Evolutionary conservation across 1,140 invertebrate species (phyloP).

Genomic region (Musca domestica): DNA sequence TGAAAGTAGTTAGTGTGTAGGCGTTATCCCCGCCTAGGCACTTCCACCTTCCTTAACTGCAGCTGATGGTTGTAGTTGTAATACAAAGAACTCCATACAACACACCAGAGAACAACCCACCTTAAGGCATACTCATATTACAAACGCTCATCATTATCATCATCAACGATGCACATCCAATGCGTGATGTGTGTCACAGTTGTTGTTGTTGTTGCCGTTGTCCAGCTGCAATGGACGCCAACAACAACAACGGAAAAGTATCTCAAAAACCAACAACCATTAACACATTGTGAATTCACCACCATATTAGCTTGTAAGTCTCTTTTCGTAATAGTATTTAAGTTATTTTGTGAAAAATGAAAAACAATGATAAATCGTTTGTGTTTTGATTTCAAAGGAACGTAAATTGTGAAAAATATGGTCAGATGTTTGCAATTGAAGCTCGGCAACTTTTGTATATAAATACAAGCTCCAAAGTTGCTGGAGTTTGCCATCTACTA

Average conservation of each 20-base stretch:
- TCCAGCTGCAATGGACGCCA: too few species aligned
- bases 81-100: too few species aligned
- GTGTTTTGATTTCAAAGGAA: slow-evolving; percentile 22
- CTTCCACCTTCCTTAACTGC: too few species aligned
- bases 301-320: slow-evolving; percentile 15
- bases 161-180: neutral
- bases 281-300: slow-evolving; percentile 18
- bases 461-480: neutral
- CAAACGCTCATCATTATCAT: slow-evolving; percentile 5
- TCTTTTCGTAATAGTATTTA: slow-evolving; percentile 3
- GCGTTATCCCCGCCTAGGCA: too few species aligned
- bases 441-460: slow-evolving; percentile 9
- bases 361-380: slow-evolving; percentile 6
- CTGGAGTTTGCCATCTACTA: slow-evolving; percentile 20
- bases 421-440: slow-evolving; percentile 21
- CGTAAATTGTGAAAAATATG: slow-evolving; percentile 22
- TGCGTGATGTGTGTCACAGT: too few species aligned
- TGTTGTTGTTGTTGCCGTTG: too few species aligned
- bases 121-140: slow-evolving; percentile 1
- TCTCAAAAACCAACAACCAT: slow-evolving; percentile 8
- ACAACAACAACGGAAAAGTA: neutral
- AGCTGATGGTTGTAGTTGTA: too few species aligned
- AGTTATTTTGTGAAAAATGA: slow-evolving; percentile 1
- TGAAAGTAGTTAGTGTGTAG: slow-evolving; percentile 24
- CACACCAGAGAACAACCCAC: slow-evolving; percentile 3